Base-by-base conservation (phyloP, 2,113 vertebrate species). In the Catharus fuscescens region DNA sequence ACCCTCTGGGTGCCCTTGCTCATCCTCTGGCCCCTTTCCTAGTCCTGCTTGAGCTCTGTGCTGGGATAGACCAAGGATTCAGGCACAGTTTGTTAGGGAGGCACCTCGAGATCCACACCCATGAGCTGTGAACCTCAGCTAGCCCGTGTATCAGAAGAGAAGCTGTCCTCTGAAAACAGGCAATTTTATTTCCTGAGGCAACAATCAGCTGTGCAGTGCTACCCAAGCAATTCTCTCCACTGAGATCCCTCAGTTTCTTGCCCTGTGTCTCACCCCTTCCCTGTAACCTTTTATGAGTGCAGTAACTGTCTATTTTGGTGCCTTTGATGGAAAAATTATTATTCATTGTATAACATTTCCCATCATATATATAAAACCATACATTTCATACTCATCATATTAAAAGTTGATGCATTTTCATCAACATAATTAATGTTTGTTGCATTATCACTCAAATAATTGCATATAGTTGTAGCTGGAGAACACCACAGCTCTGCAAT, bases 371-470 rank as follows among this genome's bases (percentile, higher is more conserved):
- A 69, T 5, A 80, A 47, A 88, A 87, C 21, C 10, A 77, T 25
- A 6, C 56, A 66, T 56, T 81, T 60, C 40, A 36, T 78, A 74
- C 32, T 59, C 23, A 65, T 57, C 44, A 26, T 42, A 80, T 44
- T 78, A 73, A 93, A 85, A 80, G 44, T 4, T 2, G 54, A 59
- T 0, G 2, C 25, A 61, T 86, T 93, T 86, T 81, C 56, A 91
- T 90, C 62, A 93, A 72, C 4, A 8, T 74, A 92, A 93, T 97
- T 91, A 73, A 66, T 52, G 32, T 90, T 69, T 83, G 53, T 59
- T 81, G 36, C 50, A 79, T 84, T 90, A 78, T 70, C 69, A 65
- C 74, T 93, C 44, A 34, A 71, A 38, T 71, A 73, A 82, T 53
- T 53, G 62, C n/a, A 62, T 50, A 45, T 26, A 78, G 69, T 86